phyloP scores from a whole-genome alignment of 2,797 vertebrate species.

The Lithobates pipiens region DNA sequence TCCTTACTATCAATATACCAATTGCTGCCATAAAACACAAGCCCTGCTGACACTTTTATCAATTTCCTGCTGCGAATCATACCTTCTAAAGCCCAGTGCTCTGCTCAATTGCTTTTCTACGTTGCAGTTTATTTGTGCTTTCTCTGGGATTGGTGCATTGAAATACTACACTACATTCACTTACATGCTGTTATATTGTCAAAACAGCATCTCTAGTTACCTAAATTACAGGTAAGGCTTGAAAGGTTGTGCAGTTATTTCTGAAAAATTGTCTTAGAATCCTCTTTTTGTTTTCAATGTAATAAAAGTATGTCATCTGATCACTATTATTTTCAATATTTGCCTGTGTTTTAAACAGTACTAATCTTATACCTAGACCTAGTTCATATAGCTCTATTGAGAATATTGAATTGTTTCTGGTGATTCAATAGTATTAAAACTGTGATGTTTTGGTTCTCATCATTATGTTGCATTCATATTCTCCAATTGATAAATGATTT shows the following conservation, averaged over 20 bases:
- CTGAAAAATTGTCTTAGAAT: background rate
- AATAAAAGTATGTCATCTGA: constrained; percentile 15
- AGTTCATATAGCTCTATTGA: background rate
- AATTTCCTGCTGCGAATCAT: constrained; percentile 61
- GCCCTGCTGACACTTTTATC: constrained; percentile 66
- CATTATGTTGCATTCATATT: background rate
- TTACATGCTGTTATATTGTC: constrained; percentile 11
- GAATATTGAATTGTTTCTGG: background rate
- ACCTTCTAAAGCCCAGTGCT: constrained; percentile 56
- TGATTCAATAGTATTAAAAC: background rate
- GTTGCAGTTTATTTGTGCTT: constrained; percentile 41
- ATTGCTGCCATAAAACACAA: constrained; percentile 69
- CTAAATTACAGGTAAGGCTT: constrained; percentile 19
- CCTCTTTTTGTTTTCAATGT: background rate
- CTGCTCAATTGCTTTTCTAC: constrained; percentile 49
- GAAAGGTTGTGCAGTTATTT: constrained; percentile 28
- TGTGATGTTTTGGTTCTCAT: background rate
- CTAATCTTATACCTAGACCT: background rate
- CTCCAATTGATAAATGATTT: background rate
- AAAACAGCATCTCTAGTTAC: constrained; percentile 25
- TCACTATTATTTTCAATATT: background rate
- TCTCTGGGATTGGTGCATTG: constrained; percentile 43
- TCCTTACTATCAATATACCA: constrained; percentile 66
- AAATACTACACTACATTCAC: constrained; percentile 29
- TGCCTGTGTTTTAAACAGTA: background rate